A percentile compares a stretch with the other conserved stretches of the same genome.
These are phyloP conservation scores for Pygoscelis antarcticus DNA, from an alignment of 2,113 vertebrate species.

Conservation along the genomic window DNA sequence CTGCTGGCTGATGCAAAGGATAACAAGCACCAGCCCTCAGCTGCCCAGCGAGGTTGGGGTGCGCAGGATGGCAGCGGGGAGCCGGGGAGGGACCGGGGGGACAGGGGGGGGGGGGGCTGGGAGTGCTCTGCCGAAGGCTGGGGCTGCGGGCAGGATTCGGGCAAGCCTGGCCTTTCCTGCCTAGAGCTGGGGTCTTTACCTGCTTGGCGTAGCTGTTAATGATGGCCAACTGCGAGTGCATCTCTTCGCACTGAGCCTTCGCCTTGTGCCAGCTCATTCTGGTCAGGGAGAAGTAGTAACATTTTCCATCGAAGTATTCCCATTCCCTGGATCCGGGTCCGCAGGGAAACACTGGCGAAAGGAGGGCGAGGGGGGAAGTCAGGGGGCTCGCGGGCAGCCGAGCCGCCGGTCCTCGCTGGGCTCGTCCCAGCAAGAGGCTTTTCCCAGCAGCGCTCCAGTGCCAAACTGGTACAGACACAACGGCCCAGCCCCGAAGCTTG, in stretches of 20 bases:
- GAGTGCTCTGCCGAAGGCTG: too few species aligned
- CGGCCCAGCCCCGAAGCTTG: accelerated
- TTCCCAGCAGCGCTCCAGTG: background rate
- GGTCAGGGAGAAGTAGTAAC: conserved; percentile 4
- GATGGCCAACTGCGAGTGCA: background rate
- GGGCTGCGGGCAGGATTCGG: too few species aligned
- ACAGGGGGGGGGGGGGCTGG: too few species aligned
- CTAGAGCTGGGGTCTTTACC: background rate
- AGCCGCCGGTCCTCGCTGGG: too few species aligned
- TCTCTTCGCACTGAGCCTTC: background rate
- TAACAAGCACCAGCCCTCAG: background rate
- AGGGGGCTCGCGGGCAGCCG: accelerated
- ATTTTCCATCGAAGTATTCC: conserved; percentile 15
- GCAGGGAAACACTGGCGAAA: background rate
- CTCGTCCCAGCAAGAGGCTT: background rate
- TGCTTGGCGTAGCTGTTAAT: background rate
- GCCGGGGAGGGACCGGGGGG: accelerated
- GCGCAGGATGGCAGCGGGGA: background rate
- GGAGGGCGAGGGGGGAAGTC: too few species aligned
- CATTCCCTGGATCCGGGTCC: background rate
- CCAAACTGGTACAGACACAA: background rate
- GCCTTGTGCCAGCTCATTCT: background rate
- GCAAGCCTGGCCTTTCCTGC: background rate
- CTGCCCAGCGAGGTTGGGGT: background rate
- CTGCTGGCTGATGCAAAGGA: background rate